Base-by-base conservation (phyloP, 2,888 invertebrate genomes). In the Conistra vaccinii region DNA sequence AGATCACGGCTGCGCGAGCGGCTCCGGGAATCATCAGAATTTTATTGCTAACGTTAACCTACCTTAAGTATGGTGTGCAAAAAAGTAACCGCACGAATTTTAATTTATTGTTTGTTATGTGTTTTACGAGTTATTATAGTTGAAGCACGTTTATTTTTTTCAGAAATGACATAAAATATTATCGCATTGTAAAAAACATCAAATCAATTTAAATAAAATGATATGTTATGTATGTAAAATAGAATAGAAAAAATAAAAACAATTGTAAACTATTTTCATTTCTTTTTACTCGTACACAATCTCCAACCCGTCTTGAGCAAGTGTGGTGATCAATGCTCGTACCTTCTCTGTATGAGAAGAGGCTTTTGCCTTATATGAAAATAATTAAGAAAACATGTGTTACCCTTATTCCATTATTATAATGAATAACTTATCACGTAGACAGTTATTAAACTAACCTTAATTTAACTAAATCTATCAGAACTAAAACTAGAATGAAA, bases 11-110 rank as follows among this genome's bases (percentile, higher is more conserved):
- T 85, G 83, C 80, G 68, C 69, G 68, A 55, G 74, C 70, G 55
- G 78, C 88, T 87, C 90, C 76, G 80, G 80, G 88, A 84, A 89
- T 89, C 89, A 89, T 89, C 87, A 84, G 78, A 86, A 85, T 88
- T 89, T 89, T 89, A 88, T 89, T 86, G 76, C 85, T 82, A 76
- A 83, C 77, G 81, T 85, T 84, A 86, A 85, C 80, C 76, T 77
- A 69, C 72, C 69, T 73, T 51, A 58, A 58, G 84, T 88, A 87
- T 45, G 42, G 86, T 84, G 62, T 20, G 80, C 82, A 87, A 81
- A 88, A 87, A 72, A 84, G 61, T 48, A 9, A 26, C 20, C 3
- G 60, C 7, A 4, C 10, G 6, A 32, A 1, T 60, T 45, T 26
- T 35, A 53, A 69, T 73, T 63, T 53, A 48, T 20, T 66, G 32